A percentile compares a stretch with the other conserved stretches of the same genome.
These are phyloP conservation scores for Helicoverpa assulta DNA, from an alignment of 2,888 invertebrate genomes.

Conservation along the genomic window DNA sequence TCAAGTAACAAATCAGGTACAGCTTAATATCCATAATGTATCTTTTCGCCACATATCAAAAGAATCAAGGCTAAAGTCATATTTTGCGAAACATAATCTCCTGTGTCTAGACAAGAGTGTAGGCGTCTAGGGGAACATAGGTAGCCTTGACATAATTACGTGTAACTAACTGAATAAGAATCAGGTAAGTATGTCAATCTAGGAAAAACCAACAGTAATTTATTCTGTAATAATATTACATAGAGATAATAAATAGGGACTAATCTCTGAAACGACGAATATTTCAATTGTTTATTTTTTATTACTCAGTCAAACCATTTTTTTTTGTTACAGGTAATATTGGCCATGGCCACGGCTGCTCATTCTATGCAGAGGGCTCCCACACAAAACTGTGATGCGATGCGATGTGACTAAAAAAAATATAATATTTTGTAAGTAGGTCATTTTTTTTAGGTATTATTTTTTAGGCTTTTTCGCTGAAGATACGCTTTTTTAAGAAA, in stretches of 20 bases:
- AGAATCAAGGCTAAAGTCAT: slow-evolving; percentile 5
- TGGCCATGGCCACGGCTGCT: too few species aligned
- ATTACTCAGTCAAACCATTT: too few species aligned
- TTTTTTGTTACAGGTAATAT: too few species aligned
- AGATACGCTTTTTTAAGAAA: too few species aligned
- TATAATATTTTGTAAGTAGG: too few species aligned
- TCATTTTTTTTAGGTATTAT: too few species aligned
- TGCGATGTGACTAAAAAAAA: too few species aligned
- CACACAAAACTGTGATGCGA: too few species aligned
- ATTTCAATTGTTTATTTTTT: too few species aligned
- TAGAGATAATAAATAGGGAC: background rate
- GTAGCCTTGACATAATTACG: background rate
- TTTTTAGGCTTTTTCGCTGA: too few species aligned
- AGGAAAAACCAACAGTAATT: background rate
- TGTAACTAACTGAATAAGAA: slow-evolving; percentile 6
- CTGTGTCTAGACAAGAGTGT: slow-evolving; percentile 32
- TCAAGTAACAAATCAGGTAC: background rate
- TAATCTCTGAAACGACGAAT: too few species aligned
- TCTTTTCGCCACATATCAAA: background rate
- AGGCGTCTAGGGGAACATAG: background rate
- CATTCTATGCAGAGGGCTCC: too few species aligned
- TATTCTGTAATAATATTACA: background rate
- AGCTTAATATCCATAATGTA: background rate
- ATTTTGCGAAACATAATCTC: slow-evolving; percentile 8
- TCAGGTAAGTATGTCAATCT: background rate